A percentile compares a stretch with the other conserved stretches of the same genome.
phyloP scores from a whole-genome alignment of 2,797 vertebrate species.

The Gymnoscopelus microlampas region DNA sequence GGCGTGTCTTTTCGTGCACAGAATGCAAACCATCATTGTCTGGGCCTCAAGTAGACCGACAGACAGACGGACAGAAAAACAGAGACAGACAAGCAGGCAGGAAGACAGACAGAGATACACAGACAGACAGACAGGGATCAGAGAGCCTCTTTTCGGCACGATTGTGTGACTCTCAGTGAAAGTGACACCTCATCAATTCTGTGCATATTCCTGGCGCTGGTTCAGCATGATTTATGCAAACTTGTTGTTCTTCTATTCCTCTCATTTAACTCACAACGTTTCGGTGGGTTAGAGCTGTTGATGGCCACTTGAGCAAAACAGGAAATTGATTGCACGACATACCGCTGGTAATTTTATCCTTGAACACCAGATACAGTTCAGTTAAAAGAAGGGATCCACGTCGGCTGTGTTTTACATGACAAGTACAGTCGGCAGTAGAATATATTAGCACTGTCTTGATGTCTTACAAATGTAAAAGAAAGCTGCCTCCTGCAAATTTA shows the following conservation, averaged over 20 bases:
- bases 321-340: slow-evolving; percentile 16
- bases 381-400: not conserved
- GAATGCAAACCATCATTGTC: slow-evolving; percentile 72
- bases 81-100: slow-evolving; percentile 38
- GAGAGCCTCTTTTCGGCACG: slow-evolving; percentile 76
- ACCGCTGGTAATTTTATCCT: not conserved
- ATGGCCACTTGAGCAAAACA: slow-evolving; percentile 46
- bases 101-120: slow-evolving; percentile 46
- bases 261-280: slow-evolving; percentile 54
- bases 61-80: slow-evolving; percentile 75
- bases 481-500: slow-evolving; percentile 30
- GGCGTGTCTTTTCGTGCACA: slow-evolving; percentile 73
- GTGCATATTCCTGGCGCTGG: slow-evolving; percentile 79
- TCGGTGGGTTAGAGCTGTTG: slow-evolving; percentile 45
- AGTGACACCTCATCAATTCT: slow-evolving; percentile 85
- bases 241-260: slow-evolving; percentile 47
- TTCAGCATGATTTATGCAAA: slow-evolving; percentile 76
- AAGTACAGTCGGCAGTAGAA: slow-evolving; percentile 15
- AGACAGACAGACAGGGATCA: slow-evolving; percentile 78
- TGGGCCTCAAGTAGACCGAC: slow-evolving; percentile 76
- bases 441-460: not conserved
- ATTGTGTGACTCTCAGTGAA: slow-evolving; percentile 83
- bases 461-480: slow-evolving; percentile 12
- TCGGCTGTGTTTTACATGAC: not conserved
- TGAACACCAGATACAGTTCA: not conserved